phyloP scores from a whole-genome alignment of 1,140 invertebrate species.

The Danaus melanippus region DNA sequence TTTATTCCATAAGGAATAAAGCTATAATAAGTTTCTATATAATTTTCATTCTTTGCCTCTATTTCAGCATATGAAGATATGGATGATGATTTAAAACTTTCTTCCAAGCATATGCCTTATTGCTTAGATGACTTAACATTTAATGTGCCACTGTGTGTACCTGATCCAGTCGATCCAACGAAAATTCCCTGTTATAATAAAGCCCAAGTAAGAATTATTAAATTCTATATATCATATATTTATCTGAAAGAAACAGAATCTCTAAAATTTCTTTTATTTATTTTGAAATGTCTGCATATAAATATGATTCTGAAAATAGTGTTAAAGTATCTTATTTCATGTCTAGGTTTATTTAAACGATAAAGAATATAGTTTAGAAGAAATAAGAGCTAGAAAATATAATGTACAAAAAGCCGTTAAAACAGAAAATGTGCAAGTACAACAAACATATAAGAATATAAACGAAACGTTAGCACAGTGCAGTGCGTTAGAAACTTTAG shows the following conservation, averaged over 20 bases:
- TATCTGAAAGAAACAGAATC: neutral
- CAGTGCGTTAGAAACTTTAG: constrained; percentile 64
- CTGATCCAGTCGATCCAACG: constrained; percentile 74
- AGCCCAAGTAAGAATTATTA: constrained; percentile 43
- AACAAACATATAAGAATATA: constrained; percentile 40
- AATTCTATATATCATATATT: neutral
- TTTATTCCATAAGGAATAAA: too few species aligned
- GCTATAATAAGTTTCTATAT: too few species aligned
- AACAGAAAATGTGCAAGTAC: constrained; percentile 34
- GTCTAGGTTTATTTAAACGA: constrained; percentile 74
- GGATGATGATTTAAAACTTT: constrained; percentile 68
- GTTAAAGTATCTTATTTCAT: constrained; percentile 1
- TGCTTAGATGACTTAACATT: constrained; percentile 73
- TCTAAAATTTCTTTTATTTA: too few species aligned
- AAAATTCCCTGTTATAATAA: constrained; percentile 76
- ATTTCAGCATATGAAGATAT: constrained; percentile 73
- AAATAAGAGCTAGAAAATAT: constrained; percentile 74
- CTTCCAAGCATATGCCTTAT: constrained; percentile 65
- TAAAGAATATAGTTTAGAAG: constrained; percentile 78
- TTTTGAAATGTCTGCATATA: too few species aligned
- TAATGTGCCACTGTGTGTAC: constrained; percentile 74
- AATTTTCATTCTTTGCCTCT: too few species aligned
- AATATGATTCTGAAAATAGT: neutral
- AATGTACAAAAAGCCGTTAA: constrained; percentile 45
- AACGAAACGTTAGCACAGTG: constrained; percentile 58